A percentile compares a stretch with the other conserved stretches of the same genome.
These are phyloP conservation scores for Zoroaster sp. DNA, from an alignment of 53 echinoderm and acorn worm genomes.

Conservation along the genomic window DNA sequence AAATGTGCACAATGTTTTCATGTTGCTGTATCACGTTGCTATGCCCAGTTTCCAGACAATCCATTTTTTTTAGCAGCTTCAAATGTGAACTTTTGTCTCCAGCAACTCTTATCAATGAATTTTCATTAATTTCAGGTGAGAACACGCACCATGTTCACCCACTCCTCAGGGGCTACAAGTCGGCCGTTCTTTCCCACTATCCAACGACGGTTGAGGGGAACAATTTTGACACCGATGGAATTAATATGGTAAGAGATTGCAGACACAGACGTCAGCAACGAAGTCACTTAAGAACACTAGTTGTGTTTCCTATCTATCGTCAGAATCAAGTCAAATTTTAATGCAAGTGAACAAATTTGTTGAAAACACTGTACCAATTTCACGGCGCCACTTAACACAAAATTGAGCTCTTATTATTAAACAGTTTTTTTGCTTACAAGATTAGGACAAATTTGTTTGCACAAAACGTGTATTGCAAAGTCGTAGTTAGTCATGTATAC, in stretches of 20 bases:
- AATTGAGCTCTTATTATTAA: no score
- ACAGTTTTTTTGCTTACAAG: no score
- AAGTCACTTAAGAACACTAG: no score
- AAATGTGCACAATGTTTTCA: neutral
- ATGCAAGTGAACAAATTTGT: no score
- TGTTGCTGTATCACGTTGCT: neutral
- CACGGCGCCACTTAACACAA: no score
- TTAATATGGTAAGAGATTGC: slow-evolving; percentile 86
- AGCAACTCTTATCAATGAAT: neutral
- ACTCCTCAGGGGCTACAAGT: slow-evolving; percentile 85
- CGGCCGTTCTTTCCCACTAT: slow-evolving; percentile 83
- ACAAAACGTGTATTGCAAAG: no score
- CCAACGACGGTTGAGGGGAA: slow-evolving; percentile 86
- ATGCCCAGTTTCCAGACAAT: neutral
- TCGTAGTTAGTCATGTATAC: no score
- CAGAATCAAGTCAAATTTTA: no score
- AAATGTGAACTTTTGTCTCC: no score
- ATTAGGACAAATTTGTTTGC: no score
- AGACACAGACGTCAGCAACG: neutral
- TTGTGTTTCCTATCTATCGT: no score
- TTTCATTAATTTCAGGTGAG: slow-evolving; percentile 69
- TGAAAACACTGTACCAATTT: neutral
- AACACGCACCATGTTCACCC: slow-evolving; percentile 87
- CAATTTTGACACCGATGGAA: slow-evolving; percentile 84
- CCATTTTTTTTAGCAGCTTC: neutral